Conservation (phyloP, 2,888 invertebrate species). For the Balanococcus diminutus region DNA sequence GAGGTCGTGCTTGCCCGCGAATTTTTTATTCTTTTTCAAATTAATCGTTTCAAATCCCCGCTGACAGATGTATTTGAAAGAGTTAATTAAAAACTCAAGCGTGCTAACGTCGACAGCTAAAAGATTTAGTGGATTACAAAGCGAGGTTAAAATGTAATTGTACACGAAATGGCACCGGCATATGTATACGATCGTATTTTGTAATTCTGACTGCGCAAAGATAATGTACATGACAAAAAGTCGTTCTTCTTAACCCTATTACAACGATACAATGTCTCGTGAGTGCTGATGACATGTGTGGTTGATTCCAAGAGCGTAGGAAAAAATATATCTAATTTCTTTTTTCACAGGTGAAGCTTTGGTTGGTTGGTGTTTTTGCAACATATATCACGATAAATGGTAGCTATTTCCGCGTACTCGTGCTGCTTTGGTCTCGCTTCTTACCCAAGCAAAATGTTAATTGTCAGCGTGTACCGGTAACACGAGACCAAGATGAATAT, state of each 20-base stretch:
- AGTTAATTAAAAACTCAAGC: background rate
- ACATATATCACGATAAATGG: conserved; percentile 28
- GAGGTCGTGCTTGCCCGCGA: too few species aligned
- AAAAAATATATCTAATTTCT: conserved; percentile 2
- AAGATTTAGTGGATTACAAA: background rate
- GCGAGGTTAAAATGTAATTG: background rate
- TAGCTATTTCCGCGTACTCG: background rate
- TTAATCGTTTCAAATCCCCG: too few species aligned
- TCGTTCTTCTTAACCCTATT: background rate
- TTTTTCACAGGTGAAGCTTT: background rate
- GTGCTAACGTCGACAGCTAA: background rate
- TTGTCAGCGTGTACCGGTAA: background rate
- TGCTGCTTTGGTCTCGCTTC: background rate
- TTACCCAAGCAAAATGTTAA: background rate
- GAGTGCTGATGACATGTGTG: conserved; percentile 25
- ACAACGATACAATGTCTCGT: background rate
- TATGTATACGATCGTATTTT: conserved; percentile 2
- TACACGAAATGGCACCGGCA: background rate
- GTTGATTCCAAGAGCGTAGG: background rate
- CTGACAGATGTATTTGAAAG: background rate
- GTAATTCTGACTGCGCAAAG: background rate
- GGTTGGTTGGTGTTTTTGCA: background rate
- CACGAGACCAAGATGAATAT: background rate
- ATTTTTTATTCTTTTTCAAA: too few species aligned
- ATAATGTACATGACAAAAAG: conserved; percentile 32